These are phyloP conservation scores for Hemiprocne comata DNA, from an alignment of 2,113 vertebrate genomes.

Conservation along the genomic window DNA sequence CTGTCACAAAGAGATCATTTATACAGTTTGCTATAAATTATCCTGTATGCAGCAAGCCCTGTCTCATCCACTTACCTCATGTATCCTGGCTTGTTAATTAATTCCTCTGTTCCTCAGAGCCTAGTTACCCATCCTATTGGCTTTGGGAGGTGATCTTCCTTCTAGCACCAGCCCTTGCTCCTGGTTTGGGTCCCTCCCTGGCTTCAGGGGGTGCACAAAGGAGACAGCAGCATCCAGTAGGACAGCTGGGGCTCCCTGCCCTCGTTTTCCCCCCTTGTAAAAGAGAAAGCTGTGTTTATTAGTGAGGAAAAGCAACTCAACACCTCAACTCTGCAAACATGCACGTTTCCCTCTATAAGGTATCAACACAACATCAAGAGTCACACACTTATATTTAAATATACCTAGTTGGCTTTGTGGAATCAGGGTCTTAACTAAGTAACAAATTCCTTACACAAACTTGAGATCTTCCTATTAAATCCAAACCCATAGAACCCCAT, in stretches of 20 bases:
- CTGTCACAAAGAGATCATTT: neutral
- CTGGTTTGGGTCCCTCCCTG: neutral
- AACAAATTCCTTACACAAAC: neutral
- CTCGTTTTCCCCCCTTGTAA: accelerated
- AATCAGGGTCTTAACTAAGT: neutral
- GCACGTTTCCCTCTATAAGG: neutral
- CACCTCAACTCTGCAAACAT: accelerated
- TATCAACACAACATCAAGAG: neutral
- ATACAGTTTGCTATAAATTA: neutral
- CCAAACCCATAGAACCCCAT: neutral
- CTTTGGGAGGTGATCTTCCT: neutral
- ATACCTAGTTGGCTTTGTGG: neutral
- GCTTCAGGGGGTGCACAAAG: accelerated
- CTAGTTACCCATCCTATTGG: neutral
- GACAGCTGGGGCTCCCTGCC: neutral
- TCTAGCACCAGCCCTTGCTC: neutral
- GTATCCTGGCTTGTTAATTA: neutral
- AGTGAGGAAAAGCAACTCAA: neutral
- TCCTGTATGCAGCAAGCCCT: neutral
- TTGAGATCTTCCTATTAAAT: neutral
- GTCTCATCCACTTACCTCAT: neutral
- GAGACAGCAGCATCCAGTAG: neutral
- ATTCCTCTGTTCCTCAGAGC: neutral
- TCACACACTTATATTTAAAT: neutral
- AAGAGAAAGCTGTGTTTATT: neutral